Percentiles rank a stretch among this genome's conserved stretches.
Evolutionary conservation across 2,113 vertebrate species (phyloP).

Genomic region (Orthonyx spaldingii): DNA sequence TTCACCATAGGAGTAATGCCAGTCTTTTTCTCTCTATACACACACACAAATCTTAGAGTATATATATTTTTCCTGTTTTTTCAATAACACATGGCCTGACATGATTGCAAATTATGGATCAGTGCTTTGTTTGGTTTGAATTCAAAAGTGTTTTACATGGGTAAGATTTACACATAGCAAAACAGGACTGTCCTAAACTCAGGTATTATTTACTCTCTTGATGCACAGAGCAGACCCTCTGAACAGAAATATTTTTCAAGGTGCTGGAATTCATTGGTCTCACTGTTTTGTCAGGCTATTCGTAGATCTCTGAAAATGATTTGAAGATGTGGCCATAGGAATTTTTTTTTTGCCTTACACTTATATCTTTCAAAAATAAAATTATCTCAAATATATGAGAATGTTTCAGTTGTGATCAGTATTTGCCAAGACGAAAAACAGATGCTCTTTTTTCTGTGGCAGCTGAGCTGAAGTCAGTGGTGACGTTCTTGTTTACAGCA

Average conservation of each 20-base stretch:
- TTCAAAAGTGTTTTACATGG: not conserved
- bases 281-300: not conserved
- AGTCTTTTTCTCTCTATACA: not conserved
- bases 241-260: not conserved
- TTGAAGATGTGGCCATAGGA: not conserved
- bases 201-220: not conserved
- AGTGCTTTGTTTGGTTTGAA: accelerated
- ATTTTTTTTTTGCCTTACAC: not conserved
- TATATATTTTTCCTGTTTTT: accelerated
- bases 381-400: not conserved
- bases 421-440: not conserved
- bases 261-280: not conserved
- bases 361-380: not conserved
- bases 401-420: not conserved
- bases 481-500: constrained; percentile 6
- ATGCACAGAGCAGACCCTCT: not conserved
- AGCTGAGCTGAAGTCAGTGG: constrained; percentile 39
- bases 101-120: not conserved
- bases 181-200: not conserved
- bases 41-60: too few species aligned
- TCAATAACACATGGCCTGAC: accelerated
- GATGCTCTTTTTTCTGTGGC: not conserved
- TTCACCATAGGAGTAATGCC: not conserved
- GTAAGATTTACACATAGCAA: not conserved
- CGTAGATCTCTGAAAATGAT: not conserved